These are phyloP conservation scores for Hippocampus kuda DNA, from an alignment of 2,797 vertebrate genomes.

Conservation along the genomic window DNA sequence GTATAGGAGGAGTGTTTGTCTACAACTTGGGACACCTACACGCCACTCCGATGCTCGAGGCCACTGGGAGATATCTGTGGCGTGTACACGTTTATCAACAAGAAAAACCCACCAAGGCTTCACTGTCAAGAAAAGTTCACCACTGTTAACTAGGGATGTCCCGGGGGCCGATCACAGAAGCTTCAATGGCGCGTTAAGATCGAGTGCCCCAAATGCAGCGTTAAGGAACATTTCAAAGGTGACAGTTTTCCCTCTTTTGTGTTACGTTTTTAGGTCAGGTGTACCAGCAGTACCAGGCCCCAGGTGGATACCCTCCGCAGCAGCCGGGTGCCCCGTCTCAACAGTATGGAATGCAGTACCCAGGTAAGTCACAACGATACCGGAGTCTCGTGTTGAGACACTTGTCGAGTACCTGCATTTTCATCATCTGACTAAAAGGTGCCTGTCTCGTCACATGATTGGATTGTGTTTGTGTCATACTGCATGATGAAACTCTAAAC, in stretches of 20 bases:
- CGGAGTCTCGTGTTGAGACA: too few relatives aligned
- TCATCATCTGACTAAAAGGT: too few relatives aligned
- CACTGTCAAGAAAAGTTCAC: neutral
- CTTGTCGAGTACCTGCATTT: too few relatives aligned
- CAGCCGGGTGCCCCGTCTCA: constrained; percentile 72
- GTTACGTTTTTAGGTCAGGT: constrained; percentile 74
- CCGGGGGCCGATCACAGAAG: too few relatives aligned
- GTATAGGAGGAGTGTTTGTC: constrained; percentile 14
- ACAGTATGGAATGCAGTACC: constrained; percentile 90
- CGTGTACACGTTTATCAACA: constrained; percentile 14
- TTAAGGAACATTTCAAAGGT: neutral
- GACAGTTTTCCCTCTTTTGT: neutral
- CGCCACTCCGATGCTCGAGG: neutral
- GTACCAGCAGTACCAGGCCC: constrained; percentile 92
- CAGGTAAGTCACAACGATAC: constrained; percentile 70
- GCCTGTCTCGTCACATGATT: too few relatives aligned
- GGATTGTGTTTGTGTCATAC: too few relatives aligned
- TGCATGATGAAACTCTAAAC: too few relatives aligned
- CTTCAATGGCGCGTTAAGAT: too few relatives aligned
- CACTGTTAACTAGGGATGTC: neutral
- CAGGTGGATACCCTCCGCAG: constrained; percentile 87
- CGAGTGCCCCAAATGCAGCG: too few relatives aligned
- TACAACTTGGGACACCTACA: constrained; percentile 14
- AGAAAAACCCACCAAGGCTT: constrained; percentile 20
- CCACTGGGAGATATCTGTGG: constrained; percentile 10